phyloP scores from a whole-genome alignment of 2,888 invertebrate genomes.

The Cinara cedri region DNA sequence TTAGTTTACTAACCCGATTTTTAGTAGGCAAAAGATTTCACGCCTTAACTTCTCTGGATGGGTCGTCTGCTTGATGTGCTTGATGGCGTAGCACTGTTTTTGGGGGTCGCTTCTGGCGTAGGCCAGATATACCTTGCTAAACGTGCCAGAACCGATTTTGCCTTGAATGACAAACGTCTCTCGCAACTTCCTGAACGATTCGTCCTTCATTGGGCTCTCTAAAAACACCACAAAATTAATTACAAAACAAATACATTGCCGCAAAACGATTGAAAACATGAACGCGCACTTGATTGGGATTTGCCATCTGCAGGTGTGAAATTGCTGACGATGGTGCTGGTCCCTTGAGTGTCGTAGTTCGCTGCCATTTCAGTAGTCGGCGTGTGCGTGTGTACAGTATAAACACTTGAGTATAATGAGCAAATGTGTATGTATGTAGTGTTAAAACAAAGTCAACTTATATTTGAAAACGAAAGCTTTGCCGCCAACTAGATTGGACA shows the following conservation, averaged over 20 bases:
- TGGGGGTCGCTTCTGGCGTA: conserved; percentile 66
- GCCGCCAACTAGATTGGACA: background rate
- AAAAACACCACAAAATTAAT: background rate
- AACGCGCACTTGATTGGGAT: conserved; percentile 2
- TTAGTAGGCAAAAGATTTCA: conserved; percentile 79
- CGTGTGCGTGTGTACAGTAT: no score
- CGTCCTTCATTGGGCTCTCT: conserved; percentile 27
- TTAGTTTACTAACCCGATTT: conserved; percentile 71
- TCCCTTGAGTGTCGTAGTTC: background rate
- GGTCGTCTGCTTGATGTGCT: conserved; percentile 85
- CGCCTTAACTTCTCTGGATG: conserved; percentile 81
- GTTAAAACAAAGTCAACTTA: background rate
- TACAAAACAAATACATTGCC: background rate
- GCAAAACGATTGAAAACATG: no score
- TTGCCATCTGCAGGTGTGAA: background rate
- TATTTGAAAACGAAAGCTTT: background rate
- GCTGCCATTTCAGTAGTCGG: background rate
- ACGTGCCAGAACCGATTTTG: conserved; percentile 83
- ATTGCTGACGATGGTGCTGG: background rate
- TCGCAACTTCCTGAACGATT: conserved; percentile 43
- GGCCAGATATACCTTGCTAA: conserved; percentile 84
- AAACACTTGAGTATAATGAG: background rate
- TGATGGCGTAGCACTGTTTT: conserved; percentile 77
- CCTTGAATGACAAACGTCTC: conserved; percentile 69
- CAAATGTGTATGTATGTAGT: background rate